A percentile compares a stretch with the other conserved stretches of the same genome.
Evolutionary conservation across 2,797 vertebrate species (phyloP).

Genomic region (Argya squamiceps): DNA sequence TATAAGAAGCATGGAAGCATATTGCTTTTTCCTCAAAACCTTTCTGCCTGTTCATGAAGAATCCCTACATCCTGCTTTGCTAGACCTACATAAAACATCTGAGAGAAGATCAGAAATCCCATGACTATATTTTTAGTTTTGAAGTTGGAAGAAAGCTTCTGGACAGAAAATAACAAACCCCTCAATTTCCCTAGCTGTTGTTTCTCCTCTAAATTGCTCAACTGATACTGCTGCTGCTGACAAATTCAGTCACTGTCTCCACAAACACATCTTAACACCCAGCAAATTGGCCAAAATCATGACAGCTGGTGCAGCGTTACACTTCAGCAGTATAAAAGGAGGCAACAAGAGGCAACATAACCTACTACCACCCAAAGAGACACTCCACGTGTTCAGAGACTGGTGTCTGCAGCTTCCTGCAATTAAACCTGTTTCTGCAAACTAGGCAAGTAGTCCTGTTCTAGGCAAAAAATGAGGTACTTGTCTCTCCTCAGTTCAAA

Average conservation of each 20-base stretch:
- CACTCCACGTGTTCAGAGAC: neutral
- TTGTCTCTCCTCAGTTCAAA: neutral
- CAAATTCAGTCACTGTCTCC: neutral
- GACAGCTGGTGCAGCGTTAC: neutral
- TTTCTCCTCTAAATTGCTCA: neutral
- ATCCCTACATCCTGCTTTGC: neutral
- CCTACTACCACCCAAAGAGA: neutral
- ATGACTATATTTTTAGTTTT: neutral
- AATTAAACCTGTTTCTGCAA: neutral
- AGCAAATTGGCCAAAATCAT: accelerated
- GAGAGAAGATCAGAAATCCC: neutral
- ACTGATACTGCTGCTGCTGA: neutral
- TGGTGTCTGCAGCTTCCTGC: neutral
- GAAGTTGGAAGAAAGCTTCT: neutral
- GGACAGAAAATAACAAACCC: neutral
- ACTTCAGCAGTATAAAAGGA: neutral
- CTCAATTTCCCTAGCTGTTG: neutral
- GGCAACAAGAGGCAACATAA: neutral
- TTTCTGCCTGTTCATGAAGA: neutral
- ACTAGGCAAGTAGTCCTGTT: neutral
- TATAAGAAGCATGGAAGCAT: neutral
- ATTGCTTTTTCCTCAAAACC: neutral
- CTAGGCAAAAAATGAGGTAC: neutral
- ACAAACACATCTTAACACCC: neutral
- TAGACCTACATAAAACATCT: neutral